Percentiles rank a stretch among this genome's conserved stretches.
Evolutionary conservation across 2,797 vertebrate species (phyloP).

Genomic region (Helicolenus hilgendorfi): DNA sequence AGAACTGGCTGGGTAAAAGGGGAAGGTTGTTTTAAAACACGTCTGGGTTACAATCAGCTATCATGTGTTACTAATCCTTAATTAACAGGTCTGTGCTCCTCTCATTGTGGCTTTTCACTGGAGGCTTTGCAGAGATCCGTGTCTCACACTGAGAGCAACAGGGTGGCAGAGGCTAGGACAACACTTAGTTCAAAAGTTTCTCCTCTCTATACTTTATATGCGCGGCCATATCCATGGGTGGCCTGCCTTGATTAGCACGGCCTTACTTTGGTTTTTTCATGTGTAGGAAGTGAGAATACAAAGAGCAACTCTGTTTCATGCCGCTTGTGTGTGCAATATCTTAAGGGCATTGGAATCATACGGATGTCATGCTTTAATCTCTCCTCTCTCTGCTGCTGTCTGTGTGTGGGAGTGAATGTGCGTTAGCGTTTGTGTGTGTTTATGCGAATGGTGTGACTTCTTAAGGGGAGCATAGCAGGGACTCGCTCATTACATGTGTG

Average conservation of each 20-base stretch:
- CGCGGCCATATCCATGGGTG: not conserved
- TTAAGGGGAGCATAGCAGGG: constrained; percentile 41
- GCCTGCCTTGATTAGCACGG: not conserved
- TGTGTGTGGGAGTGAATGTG: constrained; percentile 18
- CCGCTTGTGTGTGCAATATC: constrained; percentile 34
- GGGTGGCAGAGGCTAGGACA: not conserved
- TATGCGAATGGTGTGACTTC: not conserved
- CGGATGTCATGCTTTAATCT: constrained; percentile 31
- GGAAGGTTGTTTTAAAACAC: constrained; percentile 1
- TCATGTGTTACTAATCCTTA: constrained; percentile 47
- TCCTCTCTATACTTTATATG: not conserved
- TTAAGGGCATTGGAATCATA: constrained; percentile 17
- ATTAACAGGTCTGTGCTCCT: constrained; percentile 49
- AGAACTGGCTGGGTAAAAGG: not conserved
- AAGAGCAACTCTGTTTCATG: constrained; percentile 20
- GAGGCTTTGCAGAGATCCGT: not conserved
- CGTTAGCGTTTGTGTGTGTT: not conserved
- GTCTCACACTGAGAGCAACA: not conserved
- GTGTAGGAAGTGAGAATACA: constrained; percentile 12
- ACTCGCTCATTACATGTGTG: constrained; percentile 69
- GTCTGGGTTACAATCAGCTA: not conserved
- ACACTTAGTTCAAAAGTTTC: not conserved
- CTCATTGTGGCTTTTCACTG: constrained; percentile 18
- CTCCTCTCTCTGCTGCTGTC: not conserved
- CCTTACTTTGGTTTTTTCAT: not conserved